Conservation (phyloP, 2,888 invertebrate genomes). For the Polydrusus cervinus region DNA sequence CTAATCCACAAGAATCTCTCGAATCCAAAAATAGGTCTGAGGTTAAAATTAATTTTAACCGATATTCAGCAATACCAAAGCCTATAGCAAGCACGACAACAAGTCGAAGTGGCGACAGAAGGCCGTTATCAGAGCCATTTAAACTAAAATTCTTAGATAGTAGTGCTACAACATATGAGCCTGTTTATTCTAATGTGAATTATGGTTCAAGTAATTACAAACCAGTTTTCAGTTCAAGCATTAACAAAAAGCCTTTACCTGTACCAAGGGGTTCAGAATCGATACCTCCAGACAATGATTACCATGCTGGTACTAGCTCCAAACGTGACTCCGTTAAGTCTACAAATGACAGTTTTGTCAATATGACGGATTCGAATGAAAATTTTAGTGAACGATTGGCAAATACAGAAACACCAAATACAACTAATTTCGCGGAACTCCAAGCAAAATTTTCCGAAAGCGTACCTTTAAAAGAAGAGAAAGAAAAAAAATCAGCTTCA, state of each 20-base stretch:
- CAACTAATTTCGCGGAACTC: neutral
- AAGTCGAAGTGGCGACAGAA: neutral
- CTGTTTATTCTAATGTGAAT: slow-evolving; percentile 58
- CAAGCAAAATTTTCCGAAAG: slow-evolving; percentile 10
- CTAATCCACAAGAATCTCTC: slow-evolving; percentile 27
- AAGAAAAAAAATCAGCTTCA: neutral
- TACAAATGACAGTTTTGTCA: slow-evolving; percentile 37
- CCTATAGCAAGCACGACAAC: neutral
- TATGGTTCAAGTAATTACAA: neutral
- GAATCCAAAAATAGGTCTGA: slow-evolving; percentile 9
- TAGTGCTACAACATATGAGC: slow-evolving; percentile 50
- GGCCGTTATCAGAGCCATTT: slow-evolving; percentile 31
- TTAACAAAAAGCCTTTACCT: slow-evolving; percentile 37
- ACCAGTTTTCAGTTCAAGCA: neutral
- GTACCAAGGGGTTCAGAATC: slow-evolving; percentile 19
- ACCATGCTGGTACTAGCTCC: slow-evolving; percentile 9
- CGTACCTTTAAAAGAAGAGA: neutral
- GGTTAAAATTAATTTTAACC: slow-evolving; percentile 29
- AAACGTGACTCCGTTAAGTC: slow-evolving; percentile 7
- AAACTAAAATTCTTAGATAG: slow-evolving; percentile 24
- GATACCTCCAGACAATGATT: neutral
- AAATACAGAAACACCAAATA: slow-evolving; percentile 13
- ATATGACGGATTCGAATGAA: slow-evolving; percentile 57
- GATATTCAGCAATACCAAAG: slow-evolving; percentile 24
- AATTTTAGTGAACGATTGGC: slow-evolving; percentile 57